Evolutionary conservation across 2,888 invertebrate species (phyloP).

Genomic region (Hypomecis atomaria): DNA sequence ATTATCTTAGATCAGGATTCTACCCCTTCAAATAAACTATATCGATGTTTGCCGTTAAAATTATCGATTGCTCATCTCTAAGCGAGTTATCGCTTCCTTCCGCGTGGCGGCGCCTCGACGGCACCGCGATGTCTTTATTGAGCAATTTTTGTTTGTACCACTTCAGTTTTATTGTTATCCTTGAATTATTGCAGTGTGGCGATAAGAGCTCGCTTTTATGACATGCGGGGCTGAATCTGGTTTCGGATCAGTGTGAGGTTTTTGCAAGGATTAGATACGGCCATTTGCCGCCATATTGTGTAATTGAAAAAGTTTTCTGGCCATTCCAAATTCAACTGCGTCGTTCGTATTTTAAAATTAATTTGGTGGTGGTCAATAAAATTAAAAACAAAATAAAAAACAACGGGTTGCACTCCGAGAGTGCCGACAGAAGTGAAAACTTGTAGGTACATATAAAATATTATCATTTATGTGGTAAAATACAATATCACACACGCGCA

Average conservation of each 20-base stretch:
- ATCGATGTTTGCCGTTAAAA: slow-evolving; percentile 7
- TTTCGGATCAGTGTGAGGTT: slow-evolving; percentile 2
- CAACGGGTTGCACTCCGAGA: no score
- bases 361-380: no score
- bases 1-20: no score
- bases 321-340: no score
- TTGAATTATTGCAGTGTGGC: slow-evolving; percentile 49
- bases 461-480: no score
- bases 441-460: no score
- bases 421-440: no score
- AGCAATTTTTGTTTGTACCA: slow-evolving; percentile 59
- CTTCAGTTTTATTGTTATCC: slow-evolving; percentile 54
- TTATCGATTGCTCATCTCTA: slow-evolving; percentile 38
- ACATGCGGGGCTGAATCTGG: slow-evolving; percentile 26
- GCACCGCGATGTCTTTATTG: slow-evolving; percentile 59
- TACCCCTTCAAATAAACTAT: neutral
- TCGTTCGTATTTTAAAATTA: no score
- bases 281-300: no score
- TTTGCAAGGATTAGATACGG: neutral
- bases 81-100: slow-evolving; percentile 53
- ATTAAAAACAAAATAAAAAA: no score
- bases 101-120: slow-evolving; percentile 59
- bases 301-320: no score
- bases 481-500: no score
- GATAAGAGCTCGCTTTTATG: slow-evolving; percentile 38